Base-by-base conservation (phyloP, 1,140 invertebrate genomes). In the Pinna nobilis region DNA sequence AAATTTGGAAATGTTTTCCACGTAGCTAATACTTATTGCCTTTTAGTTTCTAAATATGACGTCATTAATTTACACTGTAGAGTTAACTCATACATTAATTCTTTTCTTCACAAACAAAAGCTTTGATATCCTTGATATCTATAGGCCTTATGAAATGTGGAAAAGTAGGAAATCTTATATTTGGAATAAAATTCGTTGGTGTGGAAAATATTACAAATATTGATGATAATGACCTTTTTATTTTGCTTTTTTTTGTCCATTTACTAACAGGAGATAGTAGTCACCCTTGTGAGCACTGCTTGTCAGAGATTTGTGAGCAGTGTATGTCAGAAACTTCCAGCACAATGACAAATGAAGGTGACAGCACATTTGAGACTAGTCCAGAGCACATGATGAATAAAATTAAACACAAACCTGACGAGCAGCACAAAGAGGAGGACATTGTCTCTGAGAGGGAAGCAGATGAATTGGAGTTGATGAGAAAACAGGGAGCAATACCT, bases 401-500 rank as follows among this genome's bases (percentile, higher is more conserved):
- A 53, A 20, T 33, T 20, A 75, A 55, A 41, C n/a, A 15, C 32
- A 75, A 7, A 39, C 51, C 55, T 1, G 20, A 13, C 2, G 30
- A 35, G 30, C 30, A 18, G 11, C 20, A 32, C 35, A 44, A 35
- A 37, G 59, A 63, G 30, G 23, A 18, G 23, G 20, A 23, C 9
- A 35, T 59, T 30, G 55, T 59, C n/a, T 20, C 55, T 13, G 55
- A 59, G 15, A 80, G 77, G 3, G 74, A 75, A 49, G 60, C 73
- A n/a, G 82, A 86, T 49, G 82, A 86, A 28, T 68, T 86, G 13
- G 82, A 85, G 28, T 63, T 74, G 11, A 81, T 85, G 82, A 81
- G 71, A 57, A 83, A 82, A 55, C 80, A 83, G 55, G 85, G 85
- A 28, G 85, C 85, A 35, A 86, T 86, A 68, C 85, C 85, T 6